Percentiles rank a stretch among this genome's conserved stretches.
Evolutionary conservation across 1,140 invertebrate species (phyloP).

Genomic region (Hyphantria cunea): DNA sequence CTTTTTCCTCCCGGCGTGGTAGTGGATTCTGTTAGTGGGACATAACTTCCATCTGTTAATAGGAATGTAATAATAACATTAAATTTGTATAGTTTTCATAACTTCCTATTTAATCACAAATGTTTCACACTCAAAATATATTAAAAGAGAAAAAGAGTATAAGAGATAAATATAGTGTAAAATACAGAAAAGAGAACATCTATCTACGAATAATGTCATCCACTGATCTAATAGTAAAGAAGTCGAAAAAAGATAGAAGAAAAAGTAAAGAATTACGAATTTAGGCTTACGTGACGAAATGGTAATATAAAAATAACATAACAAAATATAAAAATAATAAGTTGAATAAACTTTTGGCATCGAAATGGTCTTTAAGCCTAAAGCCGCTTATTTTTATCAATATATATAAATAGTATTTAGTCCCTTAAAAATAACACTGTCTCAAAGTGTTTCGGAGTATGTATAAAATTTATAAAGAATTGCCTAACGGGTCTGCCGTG

Average conservation of each 20-base stretch:
- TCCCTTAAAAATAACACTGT: constrained; percentile 32
- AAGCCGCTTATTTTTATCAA: constrained; percentile 23
- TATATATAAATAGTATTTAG: constrained; percentile 29
- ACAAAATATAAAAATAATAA: no score
- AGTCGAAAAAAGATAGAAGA: constrained; percentile 19
- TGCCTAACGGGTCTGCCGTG: constrained; percentile 74
- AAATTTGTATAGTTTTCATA: constrained; percentile 14
- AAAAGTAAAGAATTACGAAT: constrained; percentile 21
- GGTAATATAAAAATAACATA: no score
- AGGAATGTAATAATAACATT: constrained; percentile 64
- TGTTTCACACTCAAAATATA: background rate
- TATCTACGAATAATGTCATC: constrained; percentile 21
- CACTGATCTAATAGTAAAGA: constrained; percentile 6
- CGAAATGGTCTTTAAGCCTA: constrained; percentile 30
- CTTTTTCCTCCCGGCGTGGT: constrained; percentile 39
- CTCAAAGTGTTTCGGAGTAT: constrained; percentile 35
- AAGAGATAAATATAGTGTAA: background rate
- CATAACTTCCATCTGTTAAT: constrained; percentile 79
- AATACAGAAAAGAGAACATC: constrained; percentile 2
- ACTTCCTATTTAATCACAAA: background rate
- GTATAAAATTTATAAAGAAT: constrained; percentile 40
- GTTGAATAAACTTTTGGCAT: no score
- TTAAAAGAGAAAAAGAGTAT: background rate
- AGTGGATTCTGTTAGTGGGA: constrained; percentile 74
- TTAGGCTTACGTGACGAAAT: constrained; percentile 27